Percentiles rank a stretch among this genome's conserved stretches.
Evolutionary conservation across 2,797 vertebrate genomes (phyloP).

Genomic region (Acipenser ruthenus): DNA sequence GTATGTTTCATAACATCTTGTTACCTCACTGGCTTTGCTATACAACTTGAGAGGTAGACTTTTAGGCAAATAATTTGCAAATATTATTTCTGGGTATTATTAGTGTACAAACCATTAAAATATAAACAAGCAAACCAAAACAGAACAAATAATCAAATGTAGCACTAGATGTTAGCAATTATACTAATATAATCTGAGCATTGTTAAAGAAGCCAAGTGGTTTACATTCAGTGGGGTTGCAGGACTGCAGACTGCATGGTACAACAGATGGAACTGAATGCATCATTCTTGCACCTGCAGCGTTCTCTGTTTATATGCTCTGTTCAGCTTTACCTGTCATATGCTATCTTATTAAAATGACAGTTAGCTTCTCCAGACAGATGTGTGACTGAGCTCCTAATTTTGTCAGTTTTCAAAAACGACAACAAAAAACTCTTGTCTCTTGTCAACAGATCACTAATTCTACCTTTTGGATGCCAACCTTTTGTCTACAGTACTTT

Average conservation of each 20-base stretch:
- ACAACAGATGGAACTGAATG: conserved; percentile 25
- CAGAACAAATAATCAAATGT: no score
- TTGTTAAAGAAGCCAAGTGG: neutral
- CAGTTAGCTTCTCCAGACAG: conserved; percentile 26
- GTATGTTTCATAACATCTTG: no score
- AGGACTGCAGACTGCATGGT: neutral
- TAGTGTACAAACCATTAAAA: no score
- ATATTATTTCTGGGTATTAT: no score
- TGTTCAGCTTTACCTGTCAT: conserved; percentile 22
- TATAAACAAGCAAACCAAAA: no score
- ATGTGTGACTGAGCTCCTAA: conserved; percentile 16
- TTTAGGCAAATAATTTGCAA: no score
- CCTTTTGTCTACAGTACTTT: neutral
- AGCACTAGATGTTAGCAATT: no score
- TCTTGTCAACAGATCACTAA: neutral
- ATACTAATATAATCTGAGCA: neutral
- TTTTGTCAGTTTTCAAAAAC: neutral
- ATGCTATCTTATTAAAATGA: conserved; percentile 13
- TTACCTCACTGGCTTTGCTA: no score
- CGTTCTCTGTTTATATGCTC: conserved; percentile 13
- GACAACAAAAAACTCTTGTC: neutral
- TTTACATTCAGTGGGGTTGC: conserved; percentile 1
- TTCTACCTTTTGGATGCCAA: neutral
- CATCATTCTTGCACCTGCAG: conserved; percentile 30
- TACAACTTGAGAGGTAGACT: no score